Conservation (phyloP, 2,113 vertebrate genomes). For the Aplodontia rufa region DNA sequence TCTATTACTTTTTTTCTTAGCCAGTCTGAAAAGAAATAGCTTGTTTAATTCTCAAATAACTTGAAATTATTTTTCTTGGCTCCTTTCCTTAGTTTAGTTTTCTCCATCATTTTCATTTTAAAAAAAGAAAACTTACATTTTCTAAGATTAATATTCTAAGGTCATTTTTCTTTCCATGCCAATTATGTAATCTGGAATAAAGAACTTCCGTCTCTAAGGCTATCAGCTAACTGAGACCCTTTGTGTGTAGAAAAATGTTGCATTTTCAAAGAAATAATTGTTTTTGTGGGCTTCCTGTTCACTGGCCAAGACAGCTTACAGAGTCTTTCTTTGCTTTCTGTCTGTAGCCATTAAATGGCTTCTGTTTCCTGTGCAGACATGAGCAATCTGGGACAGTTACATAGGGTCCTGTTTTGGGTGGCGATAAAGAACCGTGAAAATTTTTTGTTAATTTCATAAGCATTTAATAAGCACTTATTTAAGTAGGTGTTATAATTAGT, state of each 20-base stretch:
- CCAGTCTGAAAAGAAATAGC: neutral
- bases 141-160: constrained; percentile 46
- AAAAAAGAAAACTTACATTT: constrained; percentile 63
- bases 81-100: constrained; percentile 37
- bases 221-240: constrained; percentile 35
- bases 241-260: constrained; percentile 56
- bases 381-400: neutral
- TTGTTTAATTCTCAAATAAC: constrained; percentile 34
- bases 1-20: constrained; percentile 12
- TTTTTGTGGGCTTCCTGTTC: constrained; percentile 53
- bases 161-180: constrained; percentile 41
- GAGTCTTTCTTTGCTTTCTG: neutral
- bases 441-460: neutral
- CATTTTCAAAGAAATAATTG: constrained; percentile 61
- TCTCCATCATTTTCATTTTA: constrained; percentile 55
- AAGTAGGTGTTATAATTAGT: neutral
- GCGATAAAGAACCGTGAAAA: neutral
- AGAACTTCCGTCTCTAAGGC: constrained; percentile 36
- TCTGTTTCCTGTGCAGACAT: neutral
- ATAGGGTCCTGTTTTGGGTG: neutral
- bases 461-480: constrained; percentile 5
- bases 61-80: constrained; percentile 54
- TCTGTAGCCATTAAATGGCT: neutral
- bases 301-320: neutral
- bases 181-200: constrained; percentile 46